Conservation (phyloP, 1,140 invertebrate genomes). For the Colletes latitarsis region DNA sequence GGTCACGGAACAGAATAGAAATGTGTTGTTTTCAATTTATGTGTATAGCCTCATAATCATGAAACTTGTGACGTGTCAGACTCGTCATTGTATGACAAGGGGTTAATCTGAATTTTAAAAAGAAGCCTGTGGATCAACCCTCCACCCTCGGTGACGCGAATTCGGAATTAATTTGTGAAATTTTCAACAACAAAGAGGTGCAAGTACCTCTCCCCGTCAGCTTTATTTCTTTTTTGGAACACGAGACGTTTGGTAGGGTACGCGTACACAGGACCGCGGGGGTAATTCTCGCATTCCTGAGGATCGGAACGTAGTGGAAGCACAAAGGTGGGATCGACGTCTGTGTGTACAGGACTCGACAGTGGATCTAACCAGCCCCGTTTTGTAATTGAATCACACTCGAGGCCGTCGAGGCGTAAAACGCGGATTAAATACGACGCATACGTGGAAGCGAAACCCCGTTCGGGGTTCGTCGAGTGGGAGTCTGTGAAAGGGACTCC, state of each 20-base stretch:
- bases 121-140: too few species aligned
- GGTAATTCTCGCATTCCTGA: constrained; percentile 40
- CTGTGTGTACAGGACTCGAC: constrained; percentile 57
- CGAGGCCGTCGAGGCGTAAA: constrained; percentile 59
- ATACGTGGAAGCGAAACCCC: constrained; percentile 51
- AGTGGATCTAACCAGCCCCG: constrained; percentile 44
- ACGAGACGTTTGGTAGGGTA: constrained; percentile 1
- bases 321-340: constrained; percentile 47
- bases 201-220: neutral
- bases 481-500: constrained; percentile 5
- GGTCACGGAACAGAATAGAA: too few species aligned
- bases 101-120: too few species aligned
- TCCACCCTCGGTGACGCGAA: too few species aligned
- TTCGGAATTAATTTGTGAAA: constrained; percentile 60
- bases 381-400: constrained; percentile 68
- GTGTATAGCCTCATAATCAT: too few species aligned
- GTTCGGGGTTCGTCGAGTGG: constrained; percentile 26
- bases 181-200: constrained; percentile 22
- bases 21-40: too few species aligned
- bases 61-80: too few species aligned
- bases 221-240: constrained; percentile 13
- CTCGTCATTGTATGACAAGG: too few species aligned
- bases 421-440: constrained; percentile 68
- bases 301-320: neutral
- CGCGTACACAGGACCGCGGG: constrained; percentile 7